Evolutionary conservation across 2,888 invertebrate species (phyloP).

Genomic region (Drosophila kuntzei): DNA sequence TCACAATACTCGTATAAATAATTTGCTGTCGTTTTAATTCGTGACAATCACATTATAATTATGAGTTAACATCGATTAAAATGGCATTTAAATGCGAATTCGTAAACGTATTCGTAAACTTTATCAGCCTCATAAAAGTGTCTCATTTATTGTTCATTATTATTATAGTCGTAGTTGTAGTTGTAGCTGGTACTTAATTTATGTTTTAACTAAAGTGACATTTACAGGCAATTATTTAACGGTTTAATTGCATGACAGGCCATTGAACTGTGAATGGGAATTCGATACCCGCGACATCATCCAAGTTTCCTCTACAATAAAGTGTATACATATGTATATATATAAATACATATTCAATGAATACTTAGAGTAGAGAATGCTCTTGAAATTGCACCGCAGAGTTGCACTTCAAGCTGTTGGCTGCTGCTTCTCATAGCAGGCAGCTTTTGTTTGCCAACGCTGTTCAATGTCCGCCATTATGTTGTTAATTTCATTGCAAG

Average conservation of each 20-base stretch:
- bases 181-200: constrained; percentile 57
- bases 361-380: constrained; percentile 15
- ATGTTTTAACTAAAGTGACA: constrained; percentile 67
- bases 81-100: constrained; percentile 59
- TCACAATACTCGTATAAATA: constrained; percentile 63
- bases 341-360: background rate
- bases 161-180: constrained; percentile 22
- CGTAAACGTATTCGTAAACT: constrained; percentile 7
- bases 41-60: constrained; percentile 71
- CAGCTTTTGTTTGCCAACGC: constrained; percentile 59
- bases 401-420: constrained; percentile 31
- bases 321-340: background rate
- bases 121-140: constrained; percentile 58
- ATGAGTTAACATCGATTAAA: constrained; percentile 76
- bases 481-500: constrained; percentile 50
- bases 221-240: constrained; percentile 72
- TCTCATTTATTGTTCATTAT: constrained; percentile 71
- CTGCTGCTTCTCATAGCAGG: constrained; percentile 15
- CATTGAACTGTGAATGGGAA: constrained; percentile 45
- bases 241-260: constrained; percentile 60
- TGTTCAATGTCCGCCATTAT: constrained; percentile 57
- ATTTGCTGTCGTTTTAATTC: constrained; percentile 52
- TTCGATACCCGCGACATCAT: constrained; percentile 19
- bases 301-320: background rate
- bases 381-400: constrained; percentile 38